These are phyloP conservation scores for Euplagia quadripunctaria DNA, from an alignment of 2,888 invertebrate genomes.

Conservation along the genomic window DNA sequence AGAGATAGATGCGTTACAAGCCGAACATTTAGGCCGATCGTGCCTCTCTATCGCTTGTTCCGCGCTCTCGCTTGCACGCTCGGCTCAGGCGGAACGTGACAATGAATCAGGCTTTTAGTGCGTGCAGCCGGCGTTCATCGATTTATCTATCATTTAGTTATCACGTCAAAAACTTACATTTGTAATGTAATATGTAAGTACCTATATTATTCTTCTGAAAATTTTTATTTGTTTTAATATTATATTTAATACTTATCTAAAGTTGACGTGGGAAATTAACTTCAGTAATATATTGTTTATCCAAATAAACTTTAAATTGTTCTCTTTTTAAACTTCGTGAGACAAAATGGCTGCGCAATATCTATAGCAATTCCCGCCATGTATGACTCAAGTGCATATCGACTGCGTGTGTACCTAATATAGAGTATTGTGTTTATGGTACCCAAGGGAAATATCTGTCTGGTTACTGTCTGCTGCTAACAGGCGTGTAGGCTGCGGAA, in stretches of 20 bases:
- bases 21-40: too few species aligned
- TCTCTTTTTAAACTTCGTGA: not conserved
- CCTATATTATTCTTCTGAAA: not conserved
- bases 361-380: conserved; percentile 20
- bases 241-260: not conserved
- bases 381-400: conserved; percentile 43
- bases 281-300: not conserved
- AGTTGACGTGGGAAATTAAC: not conserved
- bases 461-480: conserved; percentile 46
- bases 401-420: conserved; percentile 38
- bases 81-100: too few species aligned
- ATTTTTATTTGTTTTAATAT: not conserved
- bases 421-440: conserved; percentile 61
- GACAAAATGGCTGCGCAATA: conserved; percentile 8
- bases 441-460: conserved; percentile 71
- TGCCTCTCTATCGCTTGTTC: too few species aligned
- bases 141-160: too few species aligned
- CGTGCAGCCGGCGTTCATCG: too few species aligned
- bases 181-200: too few species aligned
- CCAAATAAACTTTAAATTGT: not conserved
- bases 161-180: too few species aligned
- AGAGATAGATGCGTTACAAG: too few species aligned
- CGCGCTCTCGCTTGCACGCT: too few species aligned
- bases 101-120: too few species aligned
- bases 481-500: conserved; percentile 30